These are phyloP conservation scores for Nothocercus nigrocapillus DNA, from an alignment of 2,113 vertebrate genomes.

Conservation along the genomic window DNA sequence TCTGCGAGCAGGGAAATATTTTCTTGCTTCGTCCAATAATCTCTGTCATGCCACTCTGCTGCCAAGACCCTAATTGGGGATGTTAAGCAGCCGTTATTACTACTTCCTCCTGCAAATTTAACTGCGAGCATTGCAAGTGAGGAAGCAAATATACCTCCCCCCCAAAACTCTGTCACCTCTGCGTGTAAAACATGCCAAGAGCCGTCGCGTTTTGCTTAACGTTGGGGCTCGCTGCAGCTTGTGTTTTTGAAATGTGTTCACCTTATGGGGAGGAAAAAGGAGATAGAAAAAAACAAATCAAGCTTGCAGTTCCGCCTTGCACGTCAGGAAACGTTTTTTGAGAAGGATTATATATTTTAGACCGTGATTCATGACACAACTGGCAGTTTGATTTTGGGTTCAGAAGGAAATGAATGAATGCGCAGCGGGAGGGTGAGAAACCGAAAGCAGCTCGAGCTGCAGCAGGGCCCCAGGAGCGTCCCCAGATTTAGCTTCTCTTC, in stretches of 20 bases:
- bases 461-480: not conserved
- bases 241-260: not conserved
- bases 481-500: not conserved
- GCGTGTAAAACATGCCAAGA: not conserved
- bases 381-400: conserved; percentile 27
- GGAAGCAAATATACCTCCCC: not conserved
- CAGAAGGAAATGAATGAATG: conserved; percentile 56
- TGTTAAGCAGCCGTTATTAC: conserved; percentile 17
- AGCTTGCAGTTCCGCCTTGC: not conserved
- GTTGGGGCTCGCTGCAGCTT: not conserved
- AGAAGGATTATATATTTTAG: not conserved
- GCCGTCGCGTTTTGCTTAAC: not conserved
- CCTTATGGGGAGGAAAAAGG: not conserved
- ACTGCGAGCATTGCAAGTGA: not conserved
- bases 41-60: not conserved
- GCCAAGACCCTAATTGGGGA: conserved; percentile 6
- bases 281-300: not conserved
- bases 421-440: not conserved
- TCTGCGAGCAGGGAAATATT: conserved; percentile 25
- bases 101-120: conserved; percentile 47
- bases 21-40: conserved; percentile 10
- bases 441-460: conserved; percentile 1
- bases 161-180: not conserved
- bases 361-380: not conserved
- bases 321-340: not conserved